Evolutionary conservation across 2,113 vertebrate genomes (phyloP).

Genomic region (Nannospalax galili): DNA sequence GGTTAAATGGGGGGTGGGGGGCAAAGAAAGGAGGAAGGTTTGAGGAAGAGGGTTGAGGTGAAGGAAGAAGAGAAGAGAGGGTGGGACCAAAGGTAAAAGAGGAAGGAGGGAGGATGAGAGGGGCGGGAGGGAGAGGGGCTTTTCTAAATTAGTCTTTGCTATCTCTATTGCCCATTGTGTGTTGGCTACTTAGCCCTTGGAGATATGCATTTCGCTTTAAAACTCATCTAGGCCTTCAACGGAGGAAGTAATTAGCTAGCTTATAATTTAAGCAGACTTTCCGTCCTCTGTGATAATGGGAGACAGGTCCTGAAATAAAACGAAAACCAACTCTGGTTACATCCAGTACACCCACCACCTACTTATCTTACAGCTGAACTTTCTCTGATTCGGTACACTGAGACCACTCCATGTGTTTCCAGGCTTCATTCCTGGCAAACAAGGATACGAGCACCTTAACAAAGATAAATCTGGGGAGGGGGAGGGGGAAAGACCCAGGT

Average conservation of each 20-base stretch:
- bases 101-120: background rate
- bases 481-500: no score
- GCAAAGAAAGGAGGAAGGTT: background rate
- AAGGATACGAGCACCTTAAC: background rate
- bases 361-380: background rate
- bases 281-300: slow-evolving; percentile 51
- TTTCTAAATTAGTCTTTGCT: slow-evolving; percentile 24
- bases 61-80: background rate
- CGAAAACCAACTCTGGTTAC: background rate
- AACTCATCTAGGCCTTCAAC: slow-evolving; percentile 81
- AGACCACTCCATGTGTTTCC: background rate
- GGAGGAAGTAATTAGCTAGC: slow-evolving; percentile 83
- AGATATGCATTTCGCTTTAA: slow-evolving; percentile 80
- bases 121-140: background rate
- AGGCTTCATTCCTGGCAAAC: background rate
- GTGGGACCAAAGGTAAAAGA: no score
- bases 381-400: background rate
- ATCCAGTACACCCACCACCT: background rate
- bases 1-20: slow-evolving; percentile 56
- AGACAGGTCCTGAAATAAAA: slow-evolving; percentile 47
- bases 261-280: slow-evolving; percentile 69
- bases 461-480: background rate
- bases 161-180: slow-evolving; percentile 51
- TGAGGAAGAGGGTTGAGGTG: no score
- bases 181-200: slow-evolving; percentile 57